These are phyloP conservation scores for Drosophila aldrichi DNA, from an alignment of 2,888 invertebrate genomes.

Conservation along the genomic window DNA sequence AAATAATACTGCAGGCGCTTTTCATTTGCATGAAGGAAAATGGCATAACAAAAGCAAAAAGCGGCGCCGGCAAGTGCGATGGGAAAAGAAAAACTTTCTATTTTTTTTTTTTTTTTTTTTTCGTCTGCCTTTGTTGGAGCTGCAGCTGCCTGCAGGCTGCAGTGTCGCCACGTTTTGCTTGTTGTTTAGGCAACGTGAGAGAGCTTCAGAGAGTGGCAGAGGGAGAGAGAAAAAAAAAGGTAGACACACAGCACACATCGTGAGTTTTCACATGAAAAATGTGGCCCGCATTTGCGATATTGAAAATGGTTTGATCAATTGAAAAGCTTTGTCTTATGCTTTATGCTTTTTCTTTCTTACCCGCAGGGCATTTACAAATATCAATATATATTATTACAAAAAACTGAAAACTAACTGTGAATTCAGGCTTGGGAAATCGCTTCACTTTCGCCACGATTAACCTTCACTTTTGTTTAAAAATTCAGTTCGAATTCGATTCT, in stretches of 20 bases:
- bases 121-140: conserved; percentile 19
- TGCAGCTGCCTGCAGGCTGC: conserved; percentile 53
- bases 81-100: conserved; percentile 71
- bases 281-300: conserved; percentile 44
- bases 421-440: conserved; percentile 45
- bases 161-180: conserved; percentile 66
- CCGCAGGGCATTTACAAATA: conserved; percentile 45
- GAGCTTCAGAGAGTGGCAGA: background rate
- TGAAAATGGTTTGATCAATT: conserved; percentile 71
- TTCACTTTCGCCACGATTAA: conserved; percentile 75
- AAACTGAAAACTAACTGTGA: conserved; percentile 14
- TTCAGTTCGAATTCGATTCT: conserved; percentile 49
- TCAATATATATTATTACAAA: conserved; percentile 28
- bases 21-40: conserved; percentile 72
- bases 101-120: conserved; percentile 25
- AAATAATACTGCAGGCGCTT: conserved; percentile 50
- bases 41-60: conserved; percentile 63
- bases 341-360: background rate
- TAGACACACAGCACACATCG: conserved; percentile 19
- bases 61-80: conserved; percentile 56
- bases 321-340: conserved; percentile 32
- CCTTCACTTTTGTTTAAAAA: conserved; percentile 66
- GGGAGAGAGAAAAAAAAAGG: background rate
- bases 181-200: conserved; percentile 45
- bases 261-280: conserved; percentile 70